Conservation (phyloP, 2,797 vertebrate species). For the Fratercula arctica region DNA sequence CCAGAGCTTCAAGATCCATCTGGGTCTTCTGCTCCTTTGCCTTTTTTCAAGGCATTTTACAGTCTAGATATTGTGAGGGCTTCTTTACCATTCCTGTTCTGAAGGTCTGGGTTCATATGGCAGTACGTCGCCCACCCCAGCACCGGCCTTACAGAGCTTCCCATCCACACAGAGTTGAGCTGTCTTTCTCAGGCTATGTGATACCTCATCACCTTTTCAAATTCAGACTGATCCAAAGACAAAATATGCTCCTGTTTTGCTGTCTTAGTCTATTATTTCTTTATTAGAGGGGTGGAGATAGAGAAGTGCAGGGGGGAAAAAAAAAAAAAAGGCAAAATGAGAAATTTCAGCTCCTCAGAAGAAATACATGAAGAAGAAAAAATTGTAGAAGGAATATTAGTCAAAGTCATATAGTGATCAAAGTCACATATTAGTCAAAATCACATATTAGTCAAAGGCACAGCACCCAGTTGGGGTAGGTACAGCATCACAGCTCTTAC, state of each 20-base stretch:
- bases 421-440: too few relatives aligned
- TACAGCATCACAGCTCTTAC: background rate
- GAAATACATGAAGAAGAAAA: background rate
- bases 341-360: background rate
- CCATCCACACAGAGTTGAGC: fast-evolving
- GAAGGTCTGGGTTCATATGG: background rate
- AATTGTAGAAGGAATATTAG: background rate
- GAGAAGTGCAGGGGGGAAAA: fast-evolving
- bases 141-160: background rate
- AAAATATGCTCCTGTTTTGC: background rate
- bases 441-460: background rate
- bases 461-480: background rate
- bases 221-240: background rate
- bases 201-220: background rate
- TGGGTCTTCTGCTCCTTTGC: background rate
- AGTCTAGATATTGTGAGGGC: background rate
- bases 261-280: background rate
- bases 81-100: background rate
- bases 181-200: fast-evolving
- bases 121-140: background rate
- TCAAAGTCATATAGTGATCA: too few relatives aligned
- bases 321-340: background rate
- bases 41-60: background rate
- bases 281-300: background rate
- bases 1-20: background rate